Conservation (phyloP, 2,113 vertebrate species). For the Nothocercus julius region DNA sequence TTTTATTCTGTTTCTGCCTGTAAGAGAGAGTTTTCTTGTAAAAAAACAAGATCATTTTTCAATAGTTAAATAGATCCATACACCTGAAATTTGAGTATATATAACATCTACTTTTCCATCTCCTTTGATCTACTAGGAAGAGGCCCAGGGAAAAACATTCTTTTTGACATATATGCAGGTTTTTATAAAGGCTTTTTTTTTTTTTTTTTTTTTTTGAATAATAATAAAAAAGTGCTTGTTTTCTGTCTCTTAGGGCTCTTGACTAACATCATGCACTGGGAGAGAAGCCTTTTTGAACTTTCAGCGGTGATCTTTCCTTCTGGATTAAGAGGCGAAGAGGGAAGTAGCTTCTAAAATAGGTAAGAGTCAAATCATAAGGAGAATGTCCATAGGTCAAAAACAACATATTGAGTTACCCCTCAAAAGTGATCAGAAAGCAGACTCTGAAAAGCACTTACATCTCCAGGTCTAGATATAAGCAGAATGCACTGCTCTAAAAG, state of each 20-base stretch:
- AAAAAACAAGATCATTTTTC: not conserved
- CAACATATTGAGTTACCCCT: not conserved
- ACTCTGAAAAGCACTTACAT: not conserved
- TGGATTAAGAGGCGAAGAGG: not conserved
- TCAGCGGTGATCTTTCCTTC: not conserved
- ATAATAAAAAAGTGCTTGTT: not conserved
- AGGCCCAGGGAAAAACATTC: not conserved
- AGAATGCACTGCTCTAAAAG: not conserved
- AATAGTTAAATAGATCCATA: not conserved
- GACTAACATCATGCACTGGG: not conserved
- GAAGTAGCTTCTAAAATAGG: not conserved
- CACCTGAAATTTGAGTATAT: not conserved
- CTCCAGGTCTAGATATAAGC: not conserved
- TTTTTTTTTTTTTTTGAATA: not conserved
- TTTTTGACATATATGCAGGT: not conserved
- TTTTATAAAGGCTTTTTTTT: not conserved
- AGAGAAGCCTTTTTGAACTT: not conserved
- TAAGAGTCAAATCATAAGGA: not conserved
- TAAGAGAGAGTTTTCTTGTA: not conserved
- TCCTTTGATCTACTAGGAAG: not conserved
- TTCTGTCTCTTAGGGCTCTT: not conserved
- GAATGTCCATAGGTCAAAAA: not conserved
- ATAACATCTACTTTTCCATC: not conserved
- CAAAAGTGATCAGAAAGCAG: not conserved
- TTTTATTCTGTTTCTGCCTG: not conserved